These are phyloP conservation scores for Nemotelus nigrinus DNA, from an alignment of 2,888 invertebrate genomes.

Conservation along the genomic window DNA sequence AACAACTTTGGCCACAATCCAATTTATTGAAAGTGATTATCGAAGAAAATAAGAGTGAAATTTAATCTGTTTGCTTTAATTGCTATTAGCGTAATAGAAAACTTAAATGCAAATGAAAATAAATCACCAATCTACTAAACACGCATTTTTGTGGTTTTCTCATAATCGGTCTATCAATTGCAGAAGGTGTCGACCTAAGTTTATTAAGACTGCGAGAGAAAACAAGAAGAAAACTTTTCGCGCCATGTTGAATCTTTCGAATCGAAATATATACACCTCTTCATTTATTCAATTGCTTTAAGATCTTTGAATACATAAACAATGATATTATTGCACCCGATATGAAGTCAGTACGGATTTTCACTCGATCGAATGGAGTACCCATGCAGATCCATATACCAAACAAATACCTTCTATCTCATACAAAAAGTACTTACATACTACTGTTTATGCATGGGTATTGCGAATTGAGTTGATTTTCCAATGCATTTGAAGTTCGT, in stretches of 20 bases:
- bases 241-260: too few species aligned
- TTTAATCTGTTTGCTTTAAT: too few species aligned
- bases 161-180: conserved; percentile 34
- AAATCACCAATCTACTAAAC: not conserved
- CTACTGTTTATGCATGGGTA: not conserved
- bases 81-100: too few species aligned
- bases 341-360: conserved; percentile 14
- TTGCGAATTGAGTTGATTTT: conserved; percentile 6
- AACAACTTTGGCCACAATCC: too few species aligned
- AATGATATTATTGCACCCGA: conserved; percentile 1
- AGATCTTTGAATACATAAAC: conserved; percentile 36
- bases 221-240: conserved; percentile 7
- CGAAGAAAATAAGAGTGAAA: conserved; percentile 9
- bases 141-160: conserved; percentile 37
- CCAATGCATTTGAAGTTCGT: conserved; percentile 31
- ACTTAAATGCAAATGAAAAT: not conserved
- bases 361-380: conserved; percentile 7
- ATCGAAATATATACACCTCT: too few species aligned
- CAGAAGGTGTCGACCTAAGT: conserved; percentile 11
- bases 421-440: not conserved
- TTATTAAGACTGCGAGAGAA: not conserved
- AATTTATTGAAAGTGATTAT: not conserved
- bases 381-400: not conserved
- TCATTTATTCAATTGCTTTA: not conserved
- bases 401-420: not conserved